Conservation (phyloP, 1,140 invertebrate species). For the Aphelinus atriplicis region DNA sequence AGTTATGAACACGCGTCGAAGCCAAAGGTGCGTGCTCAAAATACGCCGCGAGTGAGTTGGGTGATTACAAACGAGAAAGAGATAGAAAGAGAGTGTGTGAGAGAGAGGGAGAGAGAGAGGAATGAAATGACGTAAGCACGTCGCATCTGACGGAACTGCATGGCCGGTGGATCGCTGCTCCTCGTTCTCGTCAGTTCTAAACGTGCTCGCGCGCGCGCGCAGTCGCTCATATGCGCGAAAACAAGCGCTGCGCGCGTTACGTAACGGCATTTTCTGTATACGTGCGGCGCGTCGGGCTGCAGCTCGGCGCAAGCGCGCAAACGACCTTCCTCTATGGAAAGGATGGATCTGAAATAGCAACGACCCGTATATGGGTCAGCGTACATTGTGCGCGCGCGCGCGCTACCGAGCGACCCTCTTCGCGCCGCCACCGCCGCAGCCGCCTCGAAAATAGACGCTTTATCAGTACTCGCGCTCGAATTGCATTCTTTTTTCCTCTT, state of each 20-base stretch:
- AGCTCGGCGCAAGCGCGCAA: conserved; percentile 45
- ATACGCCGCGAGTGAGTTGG: too few relatives aligned
- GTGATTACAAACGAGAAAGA: too few relatives aligned
- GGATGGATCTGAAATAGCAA: conserved; percentile 68
- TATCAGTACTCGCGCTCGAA: conserved; percentile 47
- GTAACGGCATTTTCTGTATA: conserved; percentile 37
- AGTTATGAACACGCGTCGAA: not conserved
- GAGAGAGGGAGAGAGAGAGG: too few relatives aligned
- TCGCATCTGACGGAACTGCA: too few relatives aligned
- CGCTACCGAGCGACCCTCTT: conserved; percentile 58
- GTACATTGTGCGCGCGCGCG: conserved; percentile 60
- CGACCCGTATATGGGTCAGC: conserved; percentile 68
- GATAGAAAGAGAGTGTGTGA: too few relatives aligned
- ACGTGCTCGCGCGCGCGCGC: not conserved
- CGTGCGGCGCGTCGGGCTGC: not conserved
- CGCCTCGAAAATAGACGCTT: conserved; percentile 57
- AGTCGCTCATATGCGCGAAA: conserved; percentile 10
- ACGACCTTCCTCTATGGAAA: conserved; percentile 67
- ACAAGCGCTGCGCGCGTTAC: conserved; percentile 25
- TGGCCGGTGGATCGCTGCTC: too few relatives aligned
- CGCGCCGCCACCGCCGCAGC: conserved; percentile 19
- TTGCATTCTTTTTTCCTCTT: too few relatives aligned
- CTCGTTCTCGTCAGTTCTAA: conserved; percentile 30
- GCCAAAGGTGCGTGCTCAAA: too few relatives aligned
- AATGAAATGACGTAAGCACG: too few relatives aligned